Evolutionary conservation across 2,113 vertebrate genomes (phyloP).

Genomic region (Oryzias curvinotus): DNA sequence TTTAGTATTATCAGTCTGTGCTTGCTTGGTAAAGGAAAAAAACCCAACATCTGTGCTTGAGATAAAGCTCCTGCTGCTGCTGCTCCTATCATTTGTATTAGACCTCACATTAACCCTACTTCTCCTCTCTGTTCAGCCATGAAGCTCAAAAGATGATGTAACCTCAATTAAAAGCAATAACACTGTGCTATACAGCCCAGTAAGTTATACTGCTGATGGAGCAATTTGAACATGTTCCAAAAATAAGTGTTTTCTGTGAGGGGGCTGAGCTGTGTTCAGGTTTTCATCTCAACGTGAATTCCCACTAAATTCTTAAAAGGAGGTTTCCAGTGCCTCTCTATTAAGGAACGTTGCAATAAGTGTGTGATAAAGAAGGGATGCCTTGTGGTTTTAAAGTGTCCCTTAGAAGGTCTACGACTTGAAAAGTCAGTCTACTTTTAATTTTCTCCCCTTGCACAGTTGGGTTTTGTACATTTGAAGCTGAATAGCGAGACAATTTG

Average conservation of each 20-base stretch:
- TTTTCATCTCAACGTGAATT: background rate
- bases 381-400: background rate
- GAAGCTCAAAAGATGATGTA: conserved; percentile 7
- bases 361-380: no score
- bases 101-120: conserved; percentile 25
- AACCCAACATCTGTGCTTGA: background rate
- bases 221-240: background rate
- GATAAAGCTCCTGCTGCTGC: conserved; percentile 2
- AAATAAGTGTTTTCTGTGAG: conserved; percentile 1
- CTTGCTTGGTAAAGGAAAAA: background rate
- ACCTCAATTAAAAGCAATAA: conserved; percentile 5
- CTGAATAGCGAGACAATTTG: background rate
- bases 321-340: no score
- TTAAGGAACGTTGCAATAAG: no score
- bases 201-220: conserved; percentile 1
- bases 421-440: conserved; percentile 18
- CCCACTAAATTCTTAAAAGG: no score
- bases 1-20: background rate
- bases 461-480: background rate
- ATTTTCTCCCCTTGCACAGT: no score
- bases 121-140: conserved; percentile 22
- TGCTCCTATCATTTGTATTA: conserved; percentile 6
- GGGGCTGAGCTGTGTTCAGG: background rate
- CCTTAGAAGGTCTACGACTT: background rate
- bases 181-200: background rate